phyloP scores from a whole-genome alignment of 2,113 vertebrate species.

The Cheirogaleus medius region DNA sequence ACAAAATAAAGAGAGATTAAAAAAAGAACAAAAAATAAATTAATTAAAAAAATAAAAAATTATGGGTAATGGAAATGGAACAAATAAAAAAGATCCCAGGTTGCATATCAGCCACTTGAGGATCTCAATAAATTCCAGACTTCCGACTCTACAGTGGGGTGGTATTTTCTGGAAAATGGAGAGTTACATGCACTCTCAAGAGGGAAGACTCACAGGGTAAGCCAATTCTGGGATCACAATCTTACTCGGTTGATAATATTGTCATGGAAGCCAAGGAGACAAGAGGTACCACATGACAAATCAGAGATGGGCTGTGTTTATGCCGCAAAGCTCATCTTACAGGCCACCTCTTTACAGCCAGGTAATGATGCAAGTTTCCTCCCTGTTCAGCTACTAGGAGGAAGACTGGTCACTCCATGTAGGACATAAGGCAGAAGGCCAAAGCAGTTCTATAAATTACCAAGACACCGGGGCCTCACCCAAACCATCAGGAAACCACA shows the following conservation, averaged over 20 bases:
- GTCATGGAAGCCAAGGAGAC: neutral
- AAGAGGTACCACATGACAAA: neutral
- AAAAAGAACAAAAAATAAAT: too few relatives aligned
- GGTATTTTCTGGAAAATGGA: neutral
- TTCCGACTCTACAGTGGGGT: neutral
- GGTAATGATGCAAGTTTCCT: neutral
- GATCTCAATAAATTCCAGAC: neutral
- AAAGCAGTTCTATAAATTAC: slow-evolving; percentile 41
- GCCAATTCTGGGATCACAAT: neutral
- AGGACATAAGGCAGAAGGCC: neutral
- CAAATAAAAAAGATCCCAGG: neutral
- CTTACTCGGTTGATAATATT: neutral
- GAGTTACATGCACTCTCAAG: neutral
- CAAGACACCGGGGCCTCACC: neutral
- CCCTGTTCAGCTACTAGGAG: neutral
- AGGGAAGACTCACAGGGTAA: neutral
- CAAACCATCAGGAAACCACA: slow-evolving; percentile 23
- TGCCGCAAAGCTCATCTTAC: neutral
- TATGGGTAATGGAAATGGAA: neutral
- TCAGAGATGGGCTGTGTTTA: neutral
- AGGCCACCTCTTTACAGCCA: neutral
- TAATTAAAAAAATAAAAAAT: too few relatives aligned
- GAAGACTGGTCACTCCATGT: neutral
- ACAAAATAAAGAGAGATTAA: too few relatives aligned
- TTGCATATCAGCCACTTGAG: neutral